Conservation (phyloP, 2,113 vertebrate genomes). For the Gymnorhina tibicen region DNA sequence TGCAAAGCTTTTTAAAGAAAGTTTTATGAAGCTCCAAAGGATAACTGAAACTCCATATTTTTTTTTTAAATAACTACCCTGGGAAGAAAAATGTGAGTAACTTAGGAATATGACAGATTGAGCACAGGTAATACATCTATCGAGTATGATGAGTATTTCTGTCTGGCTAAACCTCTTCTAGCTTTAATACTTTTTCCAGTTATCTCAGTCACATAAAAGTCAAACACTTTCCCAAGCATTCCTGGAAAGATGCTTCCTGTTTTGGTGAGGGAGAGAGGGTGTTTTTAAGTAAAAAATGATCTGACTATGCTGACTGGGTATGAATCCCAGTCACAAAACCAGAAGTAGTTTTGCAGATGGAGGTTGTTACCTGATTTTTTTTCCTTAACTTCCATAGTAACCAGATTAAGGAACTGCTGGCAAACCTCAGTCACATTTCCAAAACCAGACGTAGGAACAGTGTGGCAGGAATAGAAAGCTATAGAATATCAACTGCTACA, state of each 20-base stretch:
- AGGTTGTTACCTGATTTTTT: conserved; percentile 3
- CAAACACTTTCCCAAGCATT: conserved; percentile 24
- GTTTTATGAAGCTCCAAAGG: not conserved
- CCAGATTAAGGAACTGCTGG: conserved; percentile 44
- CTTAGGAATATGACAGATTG: not conserved
- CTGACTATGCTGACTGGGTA: not conserved
- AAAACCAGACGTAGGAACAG: not conserved
- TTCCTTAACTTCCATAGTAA: not conserved
- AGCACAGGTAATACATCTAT: not conserved
- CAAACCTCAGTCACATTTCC: not conserved
- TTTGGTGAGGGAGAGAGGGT: not conserved
- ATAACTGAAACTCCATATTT: not conserved
- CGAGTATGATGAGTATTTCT: not conserved
- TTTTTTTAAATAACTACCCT: not conserved
- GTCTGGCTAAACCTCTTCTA: not conserved
- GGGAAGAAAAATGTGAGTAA: not conserved
- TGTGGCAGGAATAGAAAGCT: conserved; percentile 16
- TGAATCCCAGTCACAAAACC: conserved; percentile 10
- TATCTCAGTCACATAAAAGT: conserved; percentile 3
- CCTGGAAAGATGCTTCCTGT: conserved; percentile 51
- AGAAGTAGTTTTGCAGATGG: conserved; percentile 33
- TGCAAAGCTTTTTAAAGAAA: not conserved
- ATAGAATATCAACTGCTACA: not conserved
- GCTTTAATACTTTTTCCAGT: conserved; percentile 10
- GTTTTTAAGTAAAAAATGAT: conserved; percentile 35